Evolutionary conservation across 2,797 vertebrate genomes (phyloP).

Genomic region (Macrochelys suwanniensis): DNA sequence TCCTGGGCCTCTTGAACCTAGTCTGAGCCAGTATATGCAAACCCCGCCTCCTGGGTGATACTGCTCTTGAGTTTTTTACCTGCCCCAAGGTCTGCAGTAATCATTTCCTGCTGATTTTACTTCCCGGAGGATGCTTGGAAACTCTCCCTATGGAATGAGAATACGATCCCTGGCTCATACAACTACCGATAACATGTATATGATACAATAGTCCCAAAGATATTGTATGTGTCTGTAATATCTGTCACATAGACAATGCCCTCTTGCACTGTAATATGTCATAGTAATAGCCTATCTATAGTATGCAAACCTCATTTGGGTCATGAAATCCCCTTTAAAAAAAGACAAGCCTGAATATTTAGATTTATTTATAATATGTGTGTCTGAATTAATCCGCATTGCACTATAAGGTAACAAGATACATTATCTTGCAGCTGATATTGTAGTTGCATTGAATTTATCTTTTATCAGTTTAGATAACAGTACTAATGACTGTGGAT

Average conservation of each 20-base stretch:
- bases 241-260: not conserved
- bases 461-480: slow-evolving; percentile 38
- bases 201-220: not conserved
- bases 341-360: not conserved
- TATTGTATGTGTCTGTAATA: not conserved
- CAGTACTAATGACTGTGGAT: slow-evolving; percentile 39
- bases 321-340: not conserved
- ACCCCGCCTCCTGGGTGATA: not conserved
- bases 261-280: not conserved
- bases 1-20: not conserved
- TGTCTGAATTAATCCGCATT: not conserved
- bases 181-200: not conserved
- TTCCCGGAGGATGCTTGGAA: not conserved
- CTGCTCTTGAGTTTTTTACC: not conserved
- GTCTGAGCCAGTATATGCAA: not conserved
- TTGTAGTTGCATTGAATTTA: slow-evolving; percentile 33
- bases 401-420: not conserved
- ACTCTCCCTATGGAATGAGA: not conserved
- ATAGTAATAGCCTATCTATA: not conserved
- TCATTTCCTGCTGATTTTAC: not conserved
- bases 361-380: not conserved
- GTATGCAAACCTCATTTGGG: not conserved
- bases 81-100: not conserved
- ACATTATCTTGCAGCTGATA: not conserved
- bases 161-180: not conserved